Base-by-base conservation (phyloP, 2,113 vertebrate genomes). In the Rattus norvegicus region DNA sequence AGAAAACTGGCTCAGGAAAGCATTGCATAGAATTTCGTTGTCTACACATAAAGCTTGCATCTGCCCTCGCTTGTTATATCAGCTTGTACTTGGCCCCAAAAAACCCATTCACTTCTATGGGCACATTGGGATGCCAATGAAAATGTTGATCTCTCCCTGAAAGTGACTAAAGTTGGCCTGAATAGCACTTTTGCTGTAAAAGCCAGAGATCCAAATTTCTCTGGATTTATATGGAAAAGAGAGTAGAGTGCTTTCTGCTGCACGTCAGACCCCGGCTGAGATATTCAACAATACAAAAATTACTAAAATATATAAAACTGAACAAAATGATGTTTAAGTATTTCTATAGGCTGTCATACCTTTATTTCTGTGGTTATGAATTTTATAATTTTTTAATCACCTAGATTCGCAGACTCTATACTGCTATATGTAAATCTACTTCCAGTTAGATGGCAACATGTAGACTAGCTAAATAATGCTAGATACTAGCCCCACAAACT, bases 11-110 rank as follows among this genome's bases (percentile, higher is more conserved):
- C 36, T 22, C 14, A 76, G 0, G 28, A 14, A 56, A 90, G 12
- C 49, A 33, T n/a, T 65, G 13, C 59, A 47, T n/a, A 20, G 39
- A 20, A 2, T 69, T 24, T 28, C 0, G 0, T 30, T n/a, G 4
- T 69, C 33, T 59, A 22, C 49, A 12, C 49, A 69, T 72, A n/a
- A 81, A 49, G 14, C 22, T 24, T 49, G 10, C 1, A 86, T 19
- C 61, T 76, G 26, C 5, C 61, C 22, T 79, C 69, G 28, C 80
- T 69, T 30, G 12, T 77, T 19, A 12, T 70, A 24, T n/a, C 36
- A 86, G 16, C 16, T 77, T 77, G 10, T n/a, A 52, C 11, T 91
- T 39, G 7, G 30, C 16, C 39, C 4, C 3, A 16, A 33, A 65
- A 54, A 59, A 1, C 7, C 49, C 33, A 54, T 56, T 86, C 1